These are phyloP conservation scores for Spheniscus mendiculus DNA, from an alignment of 2,113 vertebrate species.

Conservation along the genomic window DNA sequence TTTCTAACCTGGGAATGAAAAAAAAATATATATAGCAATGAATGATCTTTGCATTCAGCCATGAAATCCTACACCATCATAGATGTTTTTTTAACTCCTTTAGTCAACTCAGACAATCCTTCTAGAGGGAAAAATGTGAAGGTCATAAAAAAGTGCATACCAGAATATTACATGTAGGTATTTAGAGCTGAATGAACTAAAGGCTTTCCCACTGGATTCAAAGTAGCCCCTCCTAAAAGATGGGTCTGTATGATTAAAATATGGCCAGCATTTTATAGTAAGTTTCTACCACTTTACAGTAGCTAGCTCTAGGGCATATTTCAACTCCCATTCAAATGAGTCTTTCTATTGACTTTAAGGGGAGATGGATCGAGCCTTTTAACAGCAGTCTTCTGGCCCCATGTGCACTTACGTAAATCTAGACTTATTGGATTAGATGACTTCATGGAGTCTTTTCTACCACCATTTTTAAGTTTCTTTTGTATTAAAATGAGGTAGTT, in stretches of 20 bases:
- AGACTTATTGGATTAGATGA: neutral
- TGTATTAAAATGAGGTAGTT: neutral
- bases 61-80: neutral
- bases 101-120: neutral
- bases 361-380: neutral
- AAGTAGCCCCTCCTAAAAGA: neutral
- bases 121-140: neutral
- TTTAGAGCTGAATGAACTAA: neutral
- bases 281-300: neutral
- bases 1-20: neutral
- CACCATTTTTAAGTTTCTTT: neutral
- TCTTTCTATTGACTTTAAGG: neutral
- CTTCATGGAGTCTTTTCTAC: neutral
- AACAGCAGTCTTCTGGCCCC: neutral
- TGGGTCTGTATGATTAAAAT: neutral
- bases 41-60: neutral
- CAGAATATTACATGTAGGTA: neutral
- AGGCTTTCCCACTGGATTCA: neutral
- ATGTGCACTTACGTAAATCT: neutral
- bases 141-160: neutral
- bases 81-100: slow-evolving; percentile 1
- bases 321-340: neutral
- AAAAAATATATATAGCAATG: neutral
- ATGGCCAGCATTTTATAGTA: neutral
- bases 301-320: neutral